Percentiles rank a stretch among this genome's conserved stretches.
Evolutionary conservation across 2,113 vertebrate genomes (phyloP).

Genomic region (Oxyura jamaicensis): DNA sequence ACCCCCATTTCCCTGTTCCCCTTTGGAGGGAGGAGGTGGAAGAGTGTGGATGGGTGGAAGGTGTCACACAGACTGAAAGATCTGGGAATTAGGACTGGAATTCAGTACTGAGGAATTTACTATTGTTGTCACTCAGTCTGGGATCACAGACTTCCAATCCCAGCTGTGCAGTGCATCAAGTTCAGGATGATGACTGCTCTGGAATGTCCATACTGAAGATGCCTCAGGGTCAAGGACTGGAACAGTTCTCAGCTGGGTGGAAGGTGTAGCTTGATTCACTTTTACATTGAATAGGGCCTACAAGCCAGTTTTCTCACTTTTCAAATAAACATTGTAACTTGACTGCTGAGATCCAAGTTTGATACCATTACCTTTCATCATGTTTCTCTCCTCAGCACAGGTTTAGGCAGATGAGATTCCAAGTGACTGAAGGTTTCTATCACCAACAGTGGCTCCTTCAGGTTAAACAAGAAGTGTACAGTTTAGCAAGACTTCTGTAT

Average conservation of each 20-base stretch:
- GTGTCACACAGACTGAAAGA: neutral
- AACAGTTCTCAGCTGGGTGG: neutral
- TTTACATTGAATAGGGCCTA: neutral
- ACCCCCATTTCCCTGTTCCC: no score
- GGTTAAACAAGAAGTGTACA: neutral
- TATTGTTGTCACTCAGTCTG: neutral
- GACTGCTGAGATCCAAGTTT: neutral
- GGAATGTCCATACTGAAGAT: neutral
- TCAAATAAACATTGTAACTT: neutral
- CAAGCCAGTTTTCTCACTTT: neutral
- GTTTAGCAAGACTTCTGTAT: neutral
- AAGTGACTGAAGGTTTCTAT: neutral
- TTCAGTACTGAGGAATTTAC: neutral
- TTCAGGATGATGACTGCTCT: neutral
- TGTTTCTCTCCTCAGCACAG: neutral
- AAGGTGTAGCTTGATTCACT: neutral
- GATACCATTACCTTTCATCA: neutral
- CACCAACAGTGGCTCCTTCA: neutral
- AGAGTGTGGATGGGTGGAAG: no score
- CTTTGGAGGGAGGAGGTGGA: no score
- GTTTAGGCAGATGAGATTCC: neutral
- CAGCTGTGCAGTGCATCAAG: neutral
- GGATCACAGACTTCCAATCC: neutral
- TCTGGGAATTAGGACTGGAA: neutral
- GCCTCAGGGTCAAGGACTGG: neutral